A percentile compares a stretch with the other conserved stretches of the same genome.
Evolutionary conservation across 1,140 invertebrate genomes (phyloP).

Genomic region (Lordiphosa stackelbergi): DNA sequence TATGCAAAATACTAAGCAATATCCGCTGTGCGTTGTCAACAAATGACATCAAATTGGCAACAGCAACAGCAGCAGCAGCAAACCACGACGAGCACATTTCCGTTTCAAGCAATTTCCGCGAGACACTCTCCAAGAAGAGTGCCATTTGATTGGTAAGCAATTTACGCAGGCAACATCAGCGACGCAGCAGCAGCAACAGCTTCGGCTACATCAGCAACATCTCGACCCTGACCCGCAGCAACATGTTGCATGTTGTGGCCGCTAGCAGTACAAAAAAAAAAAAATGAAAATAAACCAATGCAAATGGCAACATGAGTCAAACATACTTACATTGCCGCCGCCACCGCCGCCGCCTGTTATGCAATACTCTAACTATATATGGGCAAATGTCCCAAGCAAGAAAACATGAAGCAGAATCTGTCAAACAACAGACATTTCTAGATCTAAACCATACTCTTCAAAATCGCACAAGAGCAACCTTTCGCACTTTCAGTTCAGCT

Average conservation of each 20-base stretch:
- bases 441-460: too few species aligned
- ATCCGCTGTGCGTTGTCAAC: constrained; percentile 68
- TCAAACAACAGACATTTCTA: too few species aligned
- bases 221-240: constrained; percentile 61
- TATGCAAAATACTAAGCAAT: constrained; percentile 72
- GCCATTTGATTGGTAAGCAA: constrained; percentile 68
- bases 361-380: too few species aligned
- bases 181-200: constrained; percentile 6
- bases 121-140: constrained; percentile 46
- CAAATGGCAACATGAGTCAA: too few species aligned
- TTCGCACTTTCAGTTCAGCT: too few species aligned
- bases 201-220: constrained; percentile 3
- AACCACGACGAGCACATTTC: constrained; percentile 58
- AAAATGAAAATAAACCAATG: too few species aligned
- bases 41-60: constrained; percentile 70
- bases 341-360: too few species aligned
- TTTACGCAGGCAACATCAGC: constrained; percentile 53
- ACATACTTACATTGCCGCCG: too few species aligned
- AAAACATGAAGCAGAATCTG: too few species aligned
- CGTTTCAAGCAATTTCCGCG: constrained; percentile 73
- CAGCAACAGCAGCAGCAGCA: constrained; percentile 25
- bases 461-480: too few species aligned
- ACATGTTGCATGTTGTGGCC: constrained; percentile 60
- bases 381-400: too few species aligned
- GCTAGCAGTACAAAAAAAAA: constrained; percentile 2